These are phyloP conservation scores for Sarcophaga subvicina DNA, from an alignment of 2,888 invertebrate genomes.

Conservation along the genomic window DNA sequence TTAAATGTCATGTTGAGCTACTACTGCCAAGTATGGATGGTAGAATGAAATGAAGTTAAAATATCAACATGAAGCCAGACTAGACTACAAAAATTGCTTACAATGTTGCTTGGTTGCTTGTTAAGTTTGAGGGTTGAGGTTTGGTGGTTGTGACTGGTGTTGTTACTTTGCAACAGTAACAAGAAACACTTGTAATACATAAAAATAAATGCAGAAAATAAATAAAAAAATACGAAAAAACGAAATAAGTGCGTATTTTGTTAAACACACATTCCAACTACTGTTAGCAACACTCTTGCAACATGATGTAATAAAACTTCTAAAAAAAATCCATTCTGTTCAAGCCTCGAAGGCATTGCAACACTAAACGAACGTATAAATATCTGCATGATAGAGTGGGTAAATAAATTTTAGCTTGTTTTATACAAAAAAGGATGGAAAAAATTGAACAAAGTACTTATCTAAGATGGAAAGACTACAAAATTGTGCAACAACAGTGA, in stretches of 20 bases:
- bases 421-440: background rate
- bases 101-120: background rate
- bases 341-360: conserved; percentile 41
- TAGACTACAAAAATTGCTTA: conserved; percentile 31
- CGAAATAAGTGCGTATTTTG: conserved; percentile 39
- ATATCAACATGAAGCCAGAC: conserved; percentile 49
- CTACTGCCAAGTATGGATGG: background rate
- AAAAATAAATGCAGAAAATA: conserved; percentile 17
- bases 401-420: background rate
- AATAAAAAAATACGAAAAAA: background rate
- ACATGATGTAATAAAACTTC: conserved; percentile 51
- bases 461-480: conserved; percentile 1
- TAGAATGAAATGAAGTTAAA: conserved; percentile 42
- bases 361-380: conserved; percentile 1
- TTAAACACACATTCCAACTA: conserved; percentile 33
- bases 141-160: background rate
- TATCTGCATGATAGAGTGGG: background rate
- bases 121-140: background rate
- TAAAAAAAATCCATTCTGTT: conserved; percentile 28
- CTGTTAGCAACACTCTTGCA: background rate
- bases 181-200: conserved; percentile 11
- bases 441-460: background rate
- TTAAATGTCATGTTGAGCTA: conserved; percentile 38
- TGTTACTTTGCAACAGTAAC: background rate
- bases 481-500: conserved; percentile 1